phyloP scores from a whole-genome alignment of 2,113 vertebrate genomes.

The Cyphomyrus discorhynchus region DNA sequence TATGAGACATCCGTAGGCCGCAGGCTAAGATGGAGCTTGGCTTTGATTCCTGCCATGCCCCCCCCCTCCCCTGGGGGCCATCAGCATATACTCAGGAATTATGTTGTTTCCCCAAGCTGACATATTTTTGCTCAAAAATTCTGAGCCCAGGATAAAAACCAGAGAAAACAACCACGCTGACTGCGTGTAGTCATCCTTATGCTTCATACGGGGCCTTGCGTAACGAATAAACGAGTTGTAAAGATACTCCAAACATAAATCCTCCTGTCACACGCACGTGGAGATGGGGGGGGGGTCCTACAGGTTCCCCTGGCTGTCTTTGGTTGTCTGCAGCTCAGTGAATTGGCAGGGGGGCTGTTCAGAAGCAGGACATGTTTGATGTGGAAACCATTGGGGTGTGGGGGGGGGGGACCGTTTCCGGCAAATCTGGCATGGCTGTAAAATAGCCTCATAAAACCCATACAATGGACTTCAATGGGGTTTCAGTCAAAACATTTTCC shows the following conservation, averaged over 20 bases:
- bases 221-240: neutral
- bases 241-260: neutral
- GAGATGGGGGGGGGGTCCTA: neutral
- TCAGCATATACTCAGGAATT: neutral
- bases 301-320: neutral
- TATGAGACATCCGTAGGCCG: neutral
- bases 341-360: neutral
- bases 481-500: neutral
- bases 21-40: neutral
- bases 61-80: neutral
- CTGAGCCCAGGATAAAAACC: neutral
- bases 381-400: neutral
- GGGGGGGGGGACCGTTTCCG: neutral
- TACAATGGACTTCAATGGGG: neutral
- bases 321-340: neutral
- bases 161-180: constrained; percentile 8
- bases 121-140: neutral
- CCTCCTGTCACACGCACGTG: neutral
- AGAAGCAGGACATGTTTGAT: neutral
- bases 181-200: neutral
- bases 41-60: neutral
- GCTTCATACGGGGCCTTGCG: neutral
- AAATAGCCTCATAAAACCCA: neutral
- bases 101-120: neutral
- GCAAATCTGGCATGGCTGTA: neutral